Conservation (phyloP, 2,888 invertebrate genomes). For the Drosophila siamana region DNA sequence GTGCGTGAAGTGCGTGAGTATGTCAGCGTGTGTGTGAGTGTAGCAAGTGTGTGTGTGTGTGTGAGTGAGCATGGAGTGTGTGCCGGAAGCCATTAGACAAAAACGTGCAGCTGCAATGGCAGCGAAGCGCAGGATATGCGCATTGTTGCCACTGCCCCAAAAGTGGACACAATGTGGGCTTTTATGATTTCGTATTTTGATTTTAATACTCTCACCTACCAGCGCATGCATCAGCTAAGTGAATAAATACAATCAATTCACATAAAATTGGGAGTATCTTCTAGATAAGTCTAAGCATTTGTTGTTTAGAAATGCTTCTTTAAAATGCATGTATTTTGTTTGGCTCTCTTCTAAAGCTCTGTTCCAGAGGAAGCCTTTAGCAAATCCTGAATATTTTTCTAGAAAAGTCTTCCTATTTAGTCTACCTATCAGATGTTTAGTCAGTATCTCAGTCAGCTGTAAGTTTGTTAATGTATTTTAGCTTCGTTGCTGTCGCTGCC, state of each 20-base stretch:
- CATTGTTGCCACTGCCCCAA: constrained; percentile 74
- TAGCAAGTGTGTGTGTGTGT: constrained; percentile 10
- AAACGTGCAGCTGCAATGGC: constrained; percentile 69
- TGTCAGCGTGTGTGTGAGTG: constrained; percentile 5
- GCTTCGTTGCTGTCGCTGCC: constrained; percentile 3
- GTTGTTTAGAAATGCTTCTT: no score
- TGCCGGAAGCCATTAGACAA: constrained; percentile 80
- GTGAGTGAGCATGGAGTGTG: constrained; percentile 28
- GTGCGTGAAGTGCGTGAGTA: constrained; percentile 73
- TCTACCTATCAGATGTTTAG: not conserved
- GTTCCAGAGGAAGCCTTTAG: not conserved
- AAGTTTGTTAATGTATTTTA: constrained; percentile 20
- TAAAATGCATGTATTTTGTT: no score
- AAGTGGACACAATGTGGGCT: constrained; percentile 71
- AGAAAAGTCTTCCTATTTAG: no score
- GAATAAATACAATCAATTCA: no score
- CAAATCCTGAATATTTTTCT: no score
- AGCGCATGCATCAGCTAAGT: not conserved
- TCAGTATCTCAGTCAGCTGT: not conserved
- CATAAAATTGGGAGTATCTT: no score
- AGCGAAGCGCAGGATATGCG: constrained; percentile 67
- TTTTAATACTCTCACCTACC: constrained; percentile 24
- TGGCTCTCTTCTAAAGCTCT: no score
- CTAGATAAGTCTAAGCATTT: no score
- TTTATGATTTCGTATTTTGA: constrained; percentile 41